Evolutionary conservation across 2,888 invertebrate genomes (phyloP), one percentile per base, ranked within the genome.

Genomic region (Papilio gigon): DNA sequence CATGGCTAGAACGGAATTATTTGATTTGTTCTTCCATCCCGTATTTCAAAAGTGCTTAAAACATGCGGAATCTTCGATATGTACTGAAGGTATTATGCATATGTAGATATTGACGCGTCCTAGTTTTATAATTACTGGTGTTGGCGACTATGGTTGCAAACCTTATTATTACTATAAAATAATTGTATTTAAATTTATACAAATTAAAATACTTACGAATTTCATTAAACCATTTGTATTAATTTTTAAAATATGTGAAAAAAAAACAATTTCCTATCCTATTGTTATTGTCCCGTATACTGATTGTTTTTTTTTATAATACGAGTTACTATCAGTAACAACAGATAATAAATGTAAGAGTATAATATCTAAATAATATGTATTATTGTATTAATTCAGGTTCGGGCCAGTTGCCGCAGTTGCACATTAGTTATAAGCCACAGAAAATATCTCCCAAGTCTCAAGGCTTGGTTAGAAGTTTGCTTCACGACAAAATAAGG

Each of bases 401-500:
- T 78, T 88, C 88, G 86, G 96, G 94, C 50, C 94, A 95, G 74
- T 93, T 98, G 71, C 99, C 99, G 0, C 95, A 96, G 78, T 91
- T 99, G 74, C 97, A 99, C 88, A 98, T 99, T 84, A 99, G 99
- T 88, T 99, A 99, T 93, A 99, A 99, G 89, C 99, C 99, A 56
- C 99, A 99, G 93, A 99, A 99, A 90, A 99, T 99, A 86, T 98
- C 98, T 75, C 99, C 99, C 4, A 99, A 98, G 90, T 97, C 97
- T 68, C 96, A 97, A 83, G 98, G 98, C 53, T 94, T 97, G 71
- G 99, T 99, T 4, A 94, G 98, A 59, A 96, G 97, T 81, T 92
- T 99, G 80, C 92, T 99, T 71, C 98, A 99, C 80, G 98, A 99
- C 70, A 98, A 98, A 88, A 99, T 99, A 79, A 94, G 98, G 71